Conservation (phyloP, 2,797 vertebrate species). For the Eleutherodactylus coqui region DNA sequence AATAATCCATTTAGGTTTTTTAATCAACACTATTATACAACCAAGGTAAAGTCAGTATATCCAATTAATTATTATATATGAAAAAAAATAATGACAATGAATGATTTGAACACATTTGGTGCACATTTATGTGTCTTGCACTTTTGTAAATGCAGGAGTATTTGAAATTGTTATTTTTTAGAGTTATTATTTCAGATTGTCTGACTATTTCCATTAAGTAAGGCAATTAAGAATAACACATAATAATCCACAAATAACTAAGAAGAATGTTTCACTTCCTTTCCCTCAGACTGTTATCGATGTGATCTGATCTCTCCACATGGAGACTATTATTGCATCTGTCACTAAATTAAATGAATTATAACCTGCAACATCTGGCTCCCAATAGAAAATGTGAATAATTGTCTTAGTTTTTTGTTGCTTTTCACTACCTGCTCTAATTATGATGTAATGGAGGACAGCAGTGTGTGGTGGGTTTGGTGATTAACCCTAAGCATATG, state of each 20-base stretch:
- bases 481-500: conserved; percentile 91
- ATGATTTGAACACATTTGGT: not conserved
- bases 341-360: conserved; percentile 88
- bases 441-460: conserved; percentile 92
- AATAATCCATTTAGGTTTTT: no score
- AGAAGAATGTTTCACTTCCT: conserved; percentile 56
- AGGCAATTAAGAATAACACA: conserved; percentile 60
- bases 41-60: no score
- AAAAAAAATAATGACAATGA: no score
- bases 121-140: not conserved
- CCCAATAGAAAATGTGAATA: conserved; percentile 74
- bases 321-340: conserved; percentile 81
- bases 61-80: no score
- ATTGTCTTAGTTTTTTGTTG: conserved; percentile 78
- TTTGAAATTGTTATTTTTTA: not conserved
- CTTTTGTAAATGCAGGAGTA: not conserved
- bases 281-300: conserved; percentile 67
- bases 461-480: conserved; percentile 85
- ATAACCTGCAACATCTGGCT: conserved; percentile 85
- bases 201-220: not conserved
- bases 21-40: no score
- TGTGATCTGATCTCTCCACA: conserved; percentile 77
- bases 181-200: not conserved
- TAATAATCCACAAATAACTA: conserved; percentile 65
- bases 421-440: conserved; percentile 81